These are phyloP conservation scores for Orussus abietinus DNA, from an alignment of 1,140 invertebrate species.

Conservation along the genomic window DNA sequence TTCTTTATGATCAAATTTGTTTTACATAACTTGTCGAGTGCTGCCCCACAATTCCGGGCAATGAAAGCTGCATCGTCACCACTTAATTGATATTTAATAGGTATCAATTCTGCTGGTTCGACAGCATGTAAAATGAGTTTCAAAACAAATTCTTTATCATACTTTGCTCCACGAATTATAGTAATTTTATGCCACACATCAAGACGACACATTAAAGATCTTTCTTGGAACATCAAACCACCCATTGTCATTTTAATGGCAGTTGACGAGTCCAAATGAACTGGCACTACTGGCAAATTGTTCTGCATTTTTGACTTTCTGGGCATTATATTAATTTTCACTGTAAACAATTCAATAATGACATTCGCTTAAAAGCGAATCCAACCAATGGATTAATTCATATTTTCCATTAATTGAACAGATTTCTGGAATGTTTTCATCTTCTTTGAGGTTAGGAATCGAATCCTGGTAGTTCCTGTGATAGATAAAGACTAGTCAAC, in stretches of 20 bases:
- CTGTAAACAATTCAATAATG: too few relatives aligned
- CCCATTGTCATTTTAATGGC: slow-evolving; percentile 36
- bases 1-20: slow-evolving; percentile 48
- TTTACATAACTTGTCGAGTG: slow-evolving; percentile 50
- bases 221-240: slow-evolving; percentile 34
- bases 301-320: too few relatives aligned
- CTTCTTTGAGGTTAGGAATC: too few relatives aligned
- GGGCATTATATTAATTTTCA: too few relatives aligned
- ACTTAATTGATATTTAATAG: slow-evolving; percentile 46
- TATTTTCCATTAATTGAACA: too few relatives aligned
- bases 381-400: too few relatives aligned
- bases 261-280: slow-evolving; percentile 30
- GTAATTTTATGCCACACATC: slow-evolving; percentile 46
- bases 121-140: slow-evolving; percentile 49
- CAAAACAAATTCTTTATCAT: slow-evolving; percentile 47
- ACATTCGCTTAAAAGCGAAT: too few relatives aligned
- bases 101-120: slow-evolving; percentile 53
- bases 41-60: slow-evolving; percentile 52
- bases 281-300: slow-evolving; percentile 16
- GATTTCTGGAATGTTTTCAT: too few relatives aligned
- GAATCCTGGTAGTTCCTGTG: too few relatives aligned
- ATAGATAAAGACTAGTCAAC: too few relatives aligned
- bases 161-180: slow-evolving; percentile 34
- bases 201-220: slow-evolving; percentile 35
- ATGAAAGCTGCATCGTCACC: slow-evolving; percentile 47